Evolutionary conservation across 2,888 invertebrate species (phyloP), one percentile per base, ranked within the genome.

Genomic region (Sipunculus nudus): DNA sequence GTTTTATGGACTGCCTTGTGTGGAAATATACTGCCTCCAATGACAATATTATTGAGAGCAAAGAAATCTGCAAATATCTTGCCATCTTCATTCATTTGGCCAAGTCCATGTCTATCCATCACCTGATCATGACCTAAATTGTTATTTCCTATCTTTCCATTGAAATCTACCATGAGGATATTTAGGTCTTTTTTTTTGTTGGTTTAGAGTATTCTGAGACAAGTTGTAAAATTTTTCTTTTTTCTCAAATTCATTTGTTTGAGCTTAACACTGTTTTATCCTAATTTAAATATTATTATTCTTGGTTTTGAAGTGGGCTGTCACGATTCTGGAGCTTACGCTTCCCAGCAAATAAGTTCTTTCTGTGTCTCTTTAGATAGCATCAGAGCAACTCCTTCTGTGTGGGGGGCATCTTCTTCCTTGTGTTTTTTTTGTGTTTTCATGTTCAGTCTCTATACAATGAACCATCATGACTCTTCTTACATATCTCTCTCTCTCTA

Each of bases 91-190:
- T 70, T 70, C 38, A 23, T 48, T 5, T 47, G 19, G 10, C 66
- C 56, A 6, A 58, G 1, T 8, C 61, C 63, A 4, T 66, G 54
- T 39, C 41, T 63, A 16, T 66, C 59, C 59, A 67, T 68, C 32
- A 64, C 52, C 2, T 38, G 29, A 3, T 75, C 39, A 61, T 68
- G 35, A 72, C 70, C 31, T 68, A 71, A 63, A 59, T 50, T 32
- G 61, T 71, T 2, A 72, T 72, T 35, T 65, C 72, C 49, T 54
- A 67, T n/a, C 67, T 71, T 50, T 72, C 73, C 16, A 65, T 71
- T 48, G 66, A 59, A 10, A 63, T 70, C 29, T 69, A 73, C 31
- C n/a, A 48, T 48, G 8, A 48, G 29, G 1, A 48, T 48, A n/a
- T 8, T 48, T 16, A 48, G 19, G 31, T 48, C 5, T 6, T 25